Conservation (phyloP, 2,797 vertebrate genomes). For the Molossus alvarezi region DNA sequence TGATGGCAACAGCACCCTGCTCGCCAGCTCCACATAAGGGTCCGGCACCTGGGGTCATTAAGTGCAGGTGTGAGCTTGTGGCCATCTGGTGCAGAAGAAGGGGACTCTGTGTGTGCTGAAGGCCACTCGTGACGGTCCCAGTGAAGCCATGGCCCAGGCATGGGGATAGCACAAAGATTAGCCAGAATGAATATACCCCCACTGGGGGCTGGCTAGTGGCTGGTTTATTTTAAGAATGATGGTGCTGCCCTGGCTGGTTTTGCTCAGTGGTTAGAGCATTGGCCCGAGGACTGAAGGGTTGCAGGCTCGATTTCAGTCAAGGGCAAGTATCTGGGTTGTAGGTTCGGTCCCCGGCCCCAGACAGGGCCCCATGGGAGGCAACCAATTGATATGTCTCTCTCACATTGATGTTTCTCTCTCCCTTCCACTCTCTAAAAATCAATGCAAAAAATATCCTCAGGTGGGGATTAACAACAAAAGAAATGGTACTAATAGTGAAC, state of each 20-base stretch:
- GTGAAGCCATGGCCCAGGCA: background rate
- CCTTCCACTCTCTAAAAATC: too few species aligned
- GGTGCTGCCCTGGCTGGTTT: background rate
- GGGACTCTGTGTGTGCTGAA: background rate
- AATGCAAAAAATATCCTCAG: too few species aligned
- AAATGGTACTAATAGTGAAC: rapidly evolving
- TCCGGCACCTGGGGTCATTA: background rate
- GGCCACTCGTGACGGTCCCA: background rate
- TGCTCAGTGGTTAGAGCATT: background rate
- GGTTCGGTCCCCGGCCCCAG: too few species aligned
- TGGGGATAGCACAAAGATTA: background rate
- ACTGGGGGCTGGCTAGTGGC: rapidly evolving
- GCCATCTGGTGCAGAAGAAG: background rate
- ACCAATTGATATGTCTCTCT: too few species aligned
- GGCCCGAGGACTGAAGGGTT: too few species aligned
- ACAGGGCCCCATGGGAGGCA: too few species aligned
- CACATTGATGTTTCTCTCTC: too few species aligned
- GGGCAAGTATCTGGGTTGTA: too few species aligned
- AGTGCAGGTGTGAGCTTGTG: too few species aligned
- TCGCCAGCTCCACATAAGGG: background rate
- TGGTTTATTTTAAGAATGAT: background rate
- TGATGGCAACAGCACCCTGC: too few species aligned
- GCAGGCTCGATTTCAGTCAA: too few species aligned
- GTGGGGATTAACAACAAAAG: background rate
- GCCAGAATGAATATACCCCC: too few species aligned